These are phyloP conservation scores for Amphipoea oculea DNA, from an alignment of 2,888 invertebrate species.

Conservation along the genomic window DNA sequence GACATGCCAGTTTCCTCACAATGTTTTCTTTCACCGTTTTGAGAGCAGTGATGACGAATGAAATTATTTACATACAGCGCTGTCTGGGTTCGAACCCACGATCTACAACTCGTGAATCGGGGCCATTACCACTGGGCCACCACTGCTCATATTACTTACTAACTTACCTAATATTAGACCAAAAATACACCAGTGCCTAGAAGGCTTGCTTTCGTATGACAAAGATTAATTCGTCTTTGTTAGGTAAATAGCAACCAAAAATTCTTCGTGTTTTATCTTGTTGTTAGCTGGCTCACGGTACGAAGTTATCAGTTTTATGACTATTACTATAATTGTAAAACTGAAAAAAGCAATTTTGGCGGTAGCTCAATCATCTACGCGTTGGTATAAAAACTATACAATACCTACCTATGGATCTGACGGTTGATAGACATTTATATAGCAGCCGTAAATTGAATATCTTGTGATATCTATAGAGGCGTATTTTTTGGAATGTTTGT, in stretches of 20 bases:
- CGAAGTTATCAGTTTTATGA: conserved; percentile 38
- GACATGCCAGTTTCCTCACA: too few relatives aligned
- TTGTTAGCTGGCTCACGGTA: not conserved
- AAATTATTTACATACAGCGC: too few relatives aligned
- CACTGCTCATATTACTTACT: not conserved
- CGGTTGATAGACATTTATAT: conserved; percentile 18
- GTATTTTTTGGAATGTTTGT: not conserved
- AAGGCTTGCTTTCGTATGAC: not conserved
- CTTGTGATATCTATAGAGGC: not conserved
- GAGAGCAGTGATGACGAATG: too few relatives aligned
- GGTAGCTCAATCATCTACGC: not conserved
- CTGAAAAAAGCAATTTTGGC: not conserved
- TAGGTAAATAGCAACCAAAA: not conserved
- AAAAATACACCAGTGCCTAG: not conserved
- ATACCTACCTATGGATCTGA: not conserved
- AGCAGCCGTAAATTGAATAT: conserved; percentile 5
- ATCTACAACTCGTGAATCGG: not conserved
- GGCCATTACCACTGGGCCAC: not conserved
- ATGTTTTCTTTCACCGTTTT: too few relatives aligned
- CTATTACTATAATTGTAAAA: conserved; percentile 32
- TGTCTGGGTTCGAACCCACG: too few relatives aligned
- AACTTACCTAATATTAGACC: not conserved
- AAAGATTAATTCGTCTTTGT: conserved; percentile 3
- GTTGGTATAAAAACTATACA: not conserved
- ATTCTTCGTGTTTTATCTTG: not conserved